Base-by-base conservation (phyloP, 2,113 vertebrate genomes). In the Drymodes brunneopygia region DNA sequence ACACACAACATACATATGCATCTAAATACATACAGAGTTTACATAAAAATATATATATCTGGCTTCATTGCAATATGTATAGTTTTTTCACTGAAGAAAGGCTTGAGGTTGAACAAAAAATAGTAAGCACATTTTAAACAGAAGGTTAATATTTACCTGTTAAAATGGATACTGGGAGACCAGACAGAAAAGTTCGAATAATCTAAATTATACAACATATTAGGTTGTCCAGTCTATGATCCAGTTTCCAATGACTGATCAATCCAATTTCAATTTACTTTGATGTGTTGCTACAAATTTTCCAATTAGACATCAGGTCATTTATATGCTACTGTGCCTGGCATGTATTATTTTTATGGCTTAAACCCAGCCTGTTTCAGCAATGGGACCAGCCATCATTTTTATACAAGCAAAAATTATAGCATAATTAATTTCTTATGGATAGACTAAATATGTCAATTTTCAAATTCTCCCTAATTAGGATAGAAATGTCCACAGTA, bases 31-130 rank as follows among this genome's bases (percentile, higher is more conserved):
- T 33, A 83, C 7, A 87, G 60, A 86, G 64, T 71, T 92, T 93
- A 81, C 67, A 67, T 81, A 45, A 95, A 96, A 92, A 97, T 40
- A 94, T 38, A 89, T 28, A 9, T 77, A 94, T 95, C 77, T 96
- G 80, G 80, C 62, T 97, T 90, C 77, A 90, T 85, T 58, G 81
- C 60, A 88, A 14, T 71, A 92, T 24, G 57, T 71, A 81, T 92
- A 97, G 78, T 62, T 88, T 91, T 93, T 96, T 81, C 72, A 95
- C 81, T 65, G 88, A 58, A 87, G 53, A 96, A 95, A 92, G 66
- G 45, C 50, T 91, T 87, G 56, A 90, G 90, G 47, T 23, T 50
- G 45, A 95, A 92, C 36, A 82, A 87, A 86, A 75, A 51, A 64
- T 36, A 88, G 31, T 29, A 56, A 96, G 92, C 70, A 60, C 2